A percentile compares a stretch with the other conserved stretches of the same genome.
Evolutionary conservation across 2,888 invertebrate species (phyloP).

Genomic region (Phortica okadai): DNA sequence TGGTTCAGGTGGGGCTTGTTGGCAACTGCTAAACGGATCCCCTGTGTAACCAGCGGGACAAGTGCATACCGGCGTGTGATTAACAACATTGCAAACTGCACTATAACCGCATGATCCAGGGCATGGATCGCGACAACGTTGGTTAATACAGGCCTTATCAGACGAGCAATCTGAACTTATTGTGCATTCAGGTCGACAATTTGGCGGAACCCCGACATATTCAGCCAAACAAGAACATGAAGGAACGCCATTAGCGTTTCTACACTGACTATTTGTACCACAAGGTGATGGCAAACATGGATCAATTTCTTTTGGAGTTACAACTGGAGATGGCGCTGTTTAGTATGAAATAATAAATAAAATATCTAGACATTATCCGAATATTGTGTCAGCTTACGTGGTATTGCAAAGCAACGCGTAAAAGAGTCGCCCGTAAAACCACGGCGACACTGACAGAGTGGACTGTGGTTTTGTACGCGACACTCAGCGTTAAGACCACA

Average conservation of each 20-base stretch:
- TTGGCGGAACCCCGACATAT: constrained; percentile 83
- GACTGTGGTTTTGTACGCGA: constrained; percentile 86
- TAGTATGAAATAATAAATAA: background rate
- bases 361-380: background rate
- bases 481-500: constrained; percentile 84
- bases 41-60: constrained; percentile 80
- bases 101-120: constrained; percentile 82
- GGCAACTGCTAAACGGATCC: constrained; percentile 78
- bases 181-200: constrained; percentile 83
- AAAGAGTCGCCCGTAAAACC: constrained; percentile 88
- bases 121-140: constrained; percentile 84
- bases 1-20: constrained; percentile 63
- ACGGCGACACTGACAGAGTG: constrained; percentile 84
- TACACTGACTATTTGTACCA: constrained; percentile 81
- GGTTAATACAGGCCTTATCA: constrained; percentile 82
- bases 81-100: constrained; percentile 81
- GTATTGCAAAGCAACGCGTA: constrained; percentile 79
- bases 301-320: constrained; percentile 50
- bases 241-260: constrained; percentile 79
- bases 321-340: constrained; percentile 63
- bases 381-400: constrained; percentile 68
- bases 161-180: constrained; percentile 83
- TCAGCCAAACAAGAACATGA: constrained; percentile 82
- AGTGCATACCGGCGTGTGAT: constrained; percentile 83
- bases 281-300: constrained; percentile 84